Base-by-base conservation (phyloP, 2,888 invertebrate species). In the Harpalus rufipes region DNA sequence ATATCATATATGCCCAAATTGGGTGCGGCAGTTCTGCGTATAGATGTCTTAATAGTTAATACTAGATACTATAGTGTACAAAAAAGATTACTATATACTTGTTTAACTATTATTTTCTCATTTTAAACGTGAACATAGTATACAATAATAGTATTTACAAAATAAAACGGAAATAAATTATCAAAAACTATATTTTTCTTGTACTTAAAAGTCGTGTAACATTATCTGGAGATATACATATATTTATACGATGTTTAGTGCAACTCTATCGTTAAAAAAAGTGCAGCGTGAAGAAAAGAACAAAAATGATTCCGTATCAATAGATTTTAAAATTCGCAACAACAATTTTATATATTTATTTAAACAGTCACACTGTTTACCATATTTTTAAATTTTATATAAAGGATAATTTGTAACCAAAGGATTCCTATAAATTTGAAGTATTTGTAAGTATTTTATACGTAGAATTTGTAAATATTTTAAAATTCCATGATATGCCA, bases 401-500 rank as follows among this genome's bases (percentile, higher is more conserved):
- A 44, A 74, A 41, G 41, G n/a, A 32, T 68, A 6, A 32, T 74
- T 74, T 44, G 72, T 74, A 74, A 74, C 72, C 72, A 74, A 74
- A 74, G 72, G 44, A 74, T 74, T 74, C 25, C 10, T 18, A 32
- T 74, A 44, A 74, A 41, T 74, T 74, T 41, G 44, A 41, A 72
- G 41, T 39, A 72, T 41, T 72, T 44, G 72, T 74, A 74, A 74
- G 72, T 74, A 44, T 74, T 74, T 74, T 74, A 74, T 74, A 74
- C 44, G 72, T 32, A 32, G 32, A 32, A 32, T 74, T 74, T 44
- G 44, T 74, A 63, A 63, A 63, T 63, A 63, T 8, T 63, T 74
- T 44, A 44, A 74, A 41, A 16, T 74, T 74, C 41, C 72, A 51
- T 12, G 32, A 44, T 74, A 68, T 68, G 68, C 68, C 68, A 68